These are phyloP conservation scores for Octonoba sinensis DNA, from an alignment of 2,888 invertebrate species.

Conservation along the genomic window DNA sequence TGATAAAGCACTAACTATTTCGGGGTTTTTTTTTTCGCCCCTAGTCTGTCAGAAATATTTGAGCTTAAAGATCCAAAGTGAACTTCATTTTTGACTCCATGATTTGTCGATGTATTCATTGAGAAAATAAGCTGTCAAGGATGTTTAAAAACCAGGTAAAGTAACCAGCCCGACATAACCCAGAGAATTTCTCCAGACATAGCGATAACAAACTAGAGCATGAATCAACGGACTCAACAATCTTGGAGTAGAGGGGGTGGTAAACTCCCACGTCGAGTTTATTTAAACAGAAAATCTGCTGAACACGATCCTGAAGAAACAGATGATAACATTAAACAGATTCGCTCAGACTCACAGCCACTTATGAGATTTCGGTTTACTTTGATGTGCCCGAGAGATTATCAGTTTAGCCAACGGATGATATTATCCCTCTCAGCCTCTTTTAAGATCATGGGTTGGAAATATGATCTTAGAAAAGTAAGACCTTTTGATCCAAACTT, in stretches of 20 bases:
- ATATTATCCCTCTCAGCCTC: no score
- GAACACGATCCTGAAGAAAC: constrained; percentile 41
- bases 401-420: no score
- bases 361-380: constrained; percentile 6
- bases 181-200: constrained; percentile 2
- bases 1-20: no score
- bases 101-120: no score
- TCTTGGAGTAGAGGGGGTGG: background rate
- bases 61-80: no score
- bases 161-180: background rate
- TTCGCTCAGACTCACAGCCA: constrained; percentile 22
- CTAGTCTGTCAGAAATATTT: no score
- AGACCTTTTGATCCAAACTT: no score
- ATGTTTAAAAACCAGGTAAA: constrained; percentile 2
- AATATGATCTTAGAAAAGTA: no score
- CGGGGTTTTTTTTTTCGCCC: no score
- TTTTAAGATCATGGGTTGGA: no score
- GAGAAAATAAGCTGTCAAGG: background rate
- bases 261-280: constrained; percentile 45
- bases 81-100: no score
- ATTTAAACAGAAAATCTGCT: constrained; percentile 36
- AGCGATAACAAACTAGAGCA: constrained; percentile 29
- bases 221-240: constrained; percentile 30
- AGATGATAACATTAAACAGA: constrained; percentile 44
- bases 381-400: background rate